A percentile compares a stretch with the other conserved stretches of the same genome.
phyloP scores from a whole-genome alignment of 2,797 vertebrate species.

The Syndactyla subalaris region DNA sequence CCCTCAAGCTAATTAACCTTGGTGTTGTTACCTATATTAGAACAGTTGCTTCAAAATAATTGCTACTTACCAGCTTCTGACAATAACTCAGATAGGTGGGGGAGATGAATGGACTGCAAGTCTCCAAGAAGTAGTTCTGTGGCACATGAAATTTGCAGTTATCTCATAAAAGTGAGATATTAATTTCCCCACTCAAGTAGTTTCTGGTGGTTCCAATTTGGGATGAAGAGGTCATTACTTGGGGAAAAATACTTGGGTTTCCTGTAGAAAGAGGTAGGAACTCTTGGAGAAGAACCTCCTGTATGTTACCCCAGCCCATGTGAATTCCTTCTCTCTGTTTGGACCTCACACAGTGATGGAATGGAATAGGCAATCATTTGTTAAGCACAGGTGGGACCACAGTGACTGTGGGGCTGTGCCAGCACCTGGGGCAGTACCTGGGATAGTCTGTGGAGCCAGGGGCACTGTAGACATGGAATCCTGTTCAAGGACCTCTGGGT shows the following conservation, averaged over 20 bases:
- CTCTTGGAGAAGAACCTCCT: background rate
- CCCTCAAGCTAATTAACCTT: background rate
- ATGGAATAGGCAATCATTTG: background rate
- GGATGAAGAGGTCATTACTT: background rate
- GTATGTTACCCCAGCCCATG: background rate
- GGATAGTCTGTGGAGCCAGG: background rate
- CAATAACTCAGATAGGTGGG: background rate
- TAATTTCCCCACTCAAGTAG: background rate
- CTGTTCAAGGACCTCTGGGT: background rate
- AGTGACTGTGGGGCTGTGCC: background rate
- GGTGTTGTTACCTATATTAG: background rate
- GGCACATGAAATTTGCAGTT: background rate
- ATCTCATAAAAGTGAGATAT: background rate
- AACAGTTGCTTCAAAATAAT: background rate
- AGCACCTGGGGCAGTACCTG: background rate
- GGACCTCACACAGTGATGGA: background rate
- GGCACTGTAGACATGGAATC: background rate
- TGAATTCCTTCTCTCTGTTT: background rate
- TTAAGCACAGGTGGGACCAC: background rate
- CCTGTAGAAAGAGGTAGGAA: background rate
- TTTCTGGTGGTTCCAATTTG: background rate
- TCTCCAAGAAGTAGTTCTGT: background rate
- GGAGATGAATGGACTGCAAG: background rate
- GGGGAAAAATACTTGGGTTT: background rate
- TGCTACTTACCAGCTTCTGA: background rate